Evolutionary conservation across 2,888 invertebrate species (phyloP).

Genomic region (Cerceris rybyensis): DNA sequence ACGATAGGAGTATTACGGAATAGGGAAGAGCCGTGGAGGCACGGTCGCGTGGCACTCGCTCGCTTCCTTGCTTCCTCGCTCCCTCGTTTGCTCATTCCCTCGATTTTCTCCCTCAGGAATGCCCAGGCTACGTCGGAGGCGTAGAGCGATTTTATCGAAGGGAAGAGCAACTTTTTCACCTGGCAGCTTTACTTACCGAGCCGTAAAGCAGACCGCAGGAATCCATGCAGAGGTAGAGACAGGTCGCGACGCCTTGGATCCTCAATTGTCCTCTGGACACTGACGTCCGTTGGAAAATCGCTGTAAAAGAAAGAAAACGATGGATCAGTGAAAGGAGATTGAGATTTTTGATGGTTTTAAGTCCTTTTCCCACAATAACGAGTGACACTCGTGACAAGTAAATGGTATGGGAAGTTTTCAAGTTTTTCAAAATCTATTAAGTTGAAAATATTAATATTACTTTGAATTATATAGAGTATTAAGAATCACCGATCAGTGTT

Average conservation of each 20-base stretch:
- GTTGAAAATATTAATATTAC: too few species aligned
- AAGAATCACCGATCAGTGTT: too few species aligned
- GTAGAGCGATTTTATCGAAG: constrained; percentile 43
- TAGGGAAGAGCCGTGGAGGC: constrained; percentile 11
- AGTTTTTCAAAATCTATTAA: too few species aligned
- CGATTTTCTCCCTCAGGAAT: constrained; percentile 24
- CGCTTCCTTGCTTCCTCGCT: not conserved
- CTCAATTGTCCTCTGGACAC: constrained; percentile 91
- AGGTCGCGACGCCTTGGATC: constrained; percentile 94
- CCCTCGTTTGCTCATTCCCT: not conserved
- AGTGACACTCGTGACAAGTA: too few species aligned
- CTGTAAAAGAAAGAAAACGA: constrained; percentile 83
- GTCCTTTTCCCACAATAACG: too few species aligned
- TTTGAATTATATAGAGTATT: too few species aligned
- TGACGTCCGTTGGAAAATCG: constrained; percentile 87
- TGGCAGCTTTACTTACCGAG: constrained; percentile 87
- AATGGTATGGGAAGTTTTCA: not conserved
- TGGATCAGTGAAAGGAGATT: not conserved
- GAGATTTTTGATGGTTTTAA: not conserved
- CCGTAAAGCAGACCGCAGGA: constrained; percentile 93
- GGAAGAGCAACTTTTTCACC: constrained; percentile 47
- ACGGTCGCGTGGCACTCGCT: constrained; percentile 52
- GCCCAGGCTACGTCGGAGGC: constrained; percentile 16
- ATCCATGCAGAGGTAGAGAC: constrained; percentile 95
- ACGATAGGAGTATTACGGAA: constrained; percentile 31